Conservation (phyloP, 2,888 invertebrate species). For the Lingula anatina region DNA sequence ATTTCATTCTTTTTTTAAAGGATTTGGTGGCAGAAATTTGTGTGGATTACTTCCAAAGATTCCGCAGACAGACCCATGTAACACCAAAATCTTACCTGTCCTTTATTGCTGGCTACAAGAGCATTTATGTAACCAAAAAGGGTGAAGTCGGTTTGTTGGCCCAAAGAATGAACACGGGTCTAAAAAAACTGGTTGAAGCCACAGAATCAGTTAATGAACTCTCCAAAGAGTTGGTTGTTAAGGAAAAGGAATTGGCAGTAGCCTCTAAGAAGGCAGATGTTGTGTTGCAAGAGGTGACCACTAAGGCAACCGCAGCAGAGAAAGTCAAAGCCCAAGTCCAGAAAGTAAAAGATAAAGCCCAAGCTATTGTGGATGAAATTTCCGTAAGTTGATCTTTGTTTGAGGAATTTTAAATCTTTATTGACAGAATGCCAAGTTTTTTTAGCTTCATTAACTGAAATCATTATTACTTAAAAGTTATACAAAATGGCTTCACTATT, state of each 20-base stretch:
- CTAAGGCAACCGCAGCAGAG: constrained; percentile 91
- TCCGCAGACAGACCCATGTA: constrained; percentile 77
- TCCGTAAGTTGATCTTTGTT: constrained; percentile 19
- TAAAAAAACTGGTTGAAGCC: constrained; percentile 80
- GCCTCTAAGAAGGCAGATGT: constrained; percentile 78
- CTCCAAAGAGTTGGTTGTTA: constrained; percentile 72
- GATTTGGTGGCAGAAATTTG: constrained; percentile 75
- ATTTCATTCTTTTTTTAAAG: constrained; percentile 57
- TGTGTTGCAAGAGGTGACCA: constrained; percentile 73
- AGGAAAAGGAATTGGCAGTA: constrained; percentile 77
- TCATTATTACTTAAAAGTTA: too few species aligned
- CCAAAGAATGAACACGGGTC: constrained; percentile 76
- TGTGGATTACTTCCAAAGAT: constrained; percentile 72
- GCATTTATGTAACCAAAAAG: constrained; percentile 73
- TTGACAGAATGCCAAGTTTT: not conserved
- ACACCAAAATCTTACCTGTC: constrained; percentile 86
- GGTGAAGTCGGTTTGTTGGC: constrained; percentile 73
- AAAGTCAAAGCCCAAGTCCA: constrained; percentile 90
- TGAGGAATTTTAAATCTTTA: not conserved
- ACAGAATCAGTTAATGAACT: constrained; percentile 75
- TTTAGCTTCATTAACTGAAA: too few species aligned
- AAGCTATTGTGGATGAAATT: constrained; percentile 74
- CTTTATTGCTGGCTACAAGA: constrained; percentile 77
- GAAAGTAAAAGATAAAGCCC: constrained; percentile 92
- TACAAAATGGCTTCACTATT: too few species aligned